Base-by-base conservation (phyloP, 2,888 invertebrate genomes). In the Polia nebulosa region DNA sequence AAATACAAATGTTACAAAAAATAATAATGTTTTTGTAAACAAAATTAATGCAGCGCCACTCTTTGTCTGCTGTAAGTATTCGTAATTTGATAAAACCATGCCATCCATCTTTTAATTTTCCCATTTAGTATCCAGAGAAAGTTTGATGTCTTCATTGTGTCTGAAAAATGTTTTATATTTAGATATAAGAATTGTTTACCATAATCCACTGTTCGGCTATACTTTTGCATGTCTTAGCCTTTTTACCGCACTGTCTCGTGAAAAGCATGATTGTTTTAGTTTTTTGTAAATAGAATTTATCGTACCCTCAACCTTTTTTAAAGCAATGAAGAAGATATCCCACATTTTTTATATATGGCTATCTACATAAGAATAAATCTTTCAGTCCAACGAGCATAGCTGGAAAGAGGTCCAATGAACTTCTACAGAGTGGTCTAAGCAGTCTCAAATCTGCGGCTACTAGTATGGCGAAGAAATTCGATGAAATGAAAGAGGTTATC, bases 401-500 rank as follows among this genome's bases (percentile, higher is more conserved):
- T 45, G 97, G 98, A 52, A 98, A 98, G 93, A 98, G 98, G 89
- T 98, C 98, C 8, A 98, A 98, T 90, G 98, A 98, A 93, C 95
- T 98, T 51, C 96, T 98, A 57, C 97, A 98, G 93, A 98, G 98
- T 73, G 98, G 98, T 47, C 95, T 98, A 49, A 98, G 98, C 89
- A 98, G 98, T 86, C 96, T 99, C 45, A 98, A 98, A 90, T 98
- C 97, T 17, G 98, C 98, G 0, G 98, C 98, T 0, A 98, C 97
- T 2, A 97, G 97, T 47, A 97, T 99, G 89, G 98, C 97, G 27
- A 98, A 98, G 88, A 98, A 98, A 88, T 97, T 98, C 85, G 99
- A 98, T 88, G 99, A 98, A 91, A 97, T 99, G 90, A 98, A 98
- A 89, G 98, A 98, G 90, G 98, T 98, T 29, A 98, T 98, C 83